Evolutionary conservation across 2,888 invertebrate genomes (phyloP).

Genomic region (Stratiomys singularior): DNA sequence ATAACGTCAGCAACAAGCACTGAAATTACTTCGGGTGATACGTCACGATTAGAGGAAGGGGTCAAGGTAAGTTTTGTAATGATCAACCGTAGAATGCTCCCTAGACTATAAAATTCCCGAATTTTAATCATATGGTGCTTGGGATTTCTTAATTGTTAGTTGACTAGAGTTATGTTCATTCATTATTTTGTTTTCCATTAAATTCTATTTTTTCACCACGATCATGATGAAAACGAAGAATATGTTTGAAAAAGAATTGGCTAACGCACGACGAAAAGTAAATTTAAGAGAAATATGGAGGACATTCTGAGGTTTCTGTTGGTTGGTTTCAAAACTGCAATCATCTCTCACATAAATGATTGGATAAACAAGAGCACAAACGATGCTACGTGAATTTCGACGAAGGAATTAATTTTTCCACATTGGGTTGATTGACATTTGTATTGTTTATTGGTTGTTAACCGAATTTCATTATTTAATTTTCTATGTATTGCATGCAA

Average conservation of each 20-base stretch:
- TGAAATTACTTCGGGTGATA: background rate
- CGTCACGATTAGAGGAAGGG: slow-evolving; percentile 32
- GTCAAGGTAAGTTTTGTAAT: slow-evolving; percentile 36
- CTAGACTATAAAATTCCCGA: background rate
- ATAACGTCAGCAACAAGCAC: background rate
- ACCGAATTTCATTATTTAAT: background rate
- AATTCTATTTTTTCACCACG: slow-evolving; percentile 12
- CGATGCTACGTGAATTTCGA: background rate
- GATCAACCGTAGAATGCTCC: background rate
- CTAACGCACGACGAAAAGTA: background rate
- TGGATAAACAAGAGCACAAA: background rate
- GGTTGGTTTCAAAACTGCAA: slow-evolving; percentile 6
- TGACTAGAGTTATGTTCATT: background rate
- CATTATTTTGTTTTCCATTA: slow-evolving; percentile 5
- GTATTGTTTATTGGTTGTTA: background rate
- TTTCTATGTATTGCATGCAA: slow-evolving; percentile 17
- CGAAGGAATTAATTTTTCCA: background rate
- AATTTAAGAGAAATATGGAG: background rate
- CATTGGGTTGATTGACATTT: background rate
- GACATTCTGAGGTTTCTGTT: slow-evolving; percentile 42
- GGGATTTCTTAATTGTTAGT: background rate
- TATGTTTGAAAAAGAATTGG: background rate
- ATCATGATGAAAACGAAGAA: slow-evolving; percentile 22
- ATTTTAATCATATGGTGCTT: background rate
- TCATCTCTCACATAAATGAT: background rate